A percentile compares a stretch with the other conserved stretches of the same genome.
phyloP scores from a whole-genome alignment of 2,888 invertebrate species.

The Spilosoma lubricipeda region DNA sequence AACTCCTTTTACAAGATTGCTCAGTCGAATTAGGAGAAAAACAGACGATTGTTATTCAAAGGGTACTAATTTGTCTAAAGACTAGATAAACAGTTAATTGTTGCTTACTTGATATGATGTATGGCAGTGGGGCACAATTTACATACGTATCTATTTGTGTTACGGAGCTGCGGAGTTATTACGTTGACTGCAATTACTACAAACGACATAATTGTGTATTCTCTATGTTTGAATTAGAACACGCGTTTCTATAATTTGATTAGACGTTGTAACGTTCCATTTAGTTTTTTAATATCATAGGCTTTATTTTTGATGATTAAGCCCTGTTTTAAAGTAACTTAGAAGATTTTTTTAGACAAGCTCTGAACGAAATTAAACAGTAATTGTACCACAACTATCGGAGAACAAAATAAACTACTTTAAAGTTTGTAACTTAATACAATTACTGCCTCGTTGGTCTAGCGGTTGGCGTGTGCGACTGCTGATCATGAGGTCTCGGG shows the following conservation, averaged over 20 bases:
- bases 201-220: slow-evolving; percentile 6
- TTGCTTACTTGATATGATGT: slow-evolving; percentile 6
- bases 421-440: background rate
- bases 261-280: background rate
- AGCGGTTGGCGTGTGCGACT: too few species aligned
- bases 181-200: slow-evolving; percentile 6
- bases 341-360: too few species aligned
- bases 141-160: slow-evolving; percentile 19
- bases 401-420: background rate
- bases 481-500: too few species aligned
- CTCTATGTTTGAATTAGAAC: background rate
- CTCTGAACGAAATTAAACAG: too few species aligned
- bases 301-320: too few species aligned
- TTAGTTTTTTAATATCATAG: background rate
- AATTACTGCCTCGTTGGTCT: too few species aligned
- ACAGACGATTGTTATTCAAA: background rate
- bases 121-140: slow-evolving; percentile 12
- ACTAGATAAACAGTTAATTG: background rate
- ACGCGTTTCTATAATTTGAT: background rate
- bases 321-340: too few species aligned
- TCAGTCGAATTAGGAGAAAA: background rate
- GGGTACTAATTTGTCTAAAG: background rate
- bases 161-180: slow-evolving; percentile 5
- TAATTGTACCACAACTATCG: too few species aligned
- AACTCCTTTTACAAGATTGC: background rate